Conservation (phyloP, 2,888 invertebrate species). For the Pheosia tremula region DNA sequence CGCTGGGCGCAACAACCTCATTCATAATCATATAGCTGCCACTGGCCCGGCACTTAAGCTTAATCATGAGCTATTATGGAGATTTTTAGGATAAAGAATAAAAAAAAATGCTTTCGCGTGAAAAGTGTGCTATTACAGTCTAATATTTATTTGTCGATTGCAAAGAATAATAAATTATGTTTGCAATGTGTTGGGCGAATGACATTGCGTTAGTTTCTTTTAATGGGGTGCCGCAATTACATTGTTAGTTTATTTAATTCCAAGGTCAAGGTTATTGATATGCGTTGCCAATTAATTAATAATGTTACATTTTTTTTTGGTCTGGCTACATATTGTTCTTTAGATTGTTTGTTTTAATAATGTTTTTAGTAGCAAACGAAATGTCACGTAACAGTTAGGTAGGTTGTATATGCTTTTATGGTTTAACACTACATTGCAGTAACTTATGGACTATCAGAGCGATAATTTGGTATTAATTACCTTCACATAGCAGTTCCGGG, state of each 20-base stretch:
- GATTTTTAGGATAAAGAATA: constrained; percentile 51
- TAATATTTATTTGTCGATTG: constrained; percentile 50
- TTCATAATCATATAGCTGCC: constrained; percentile 40
- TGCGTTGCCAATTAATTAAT: no score
- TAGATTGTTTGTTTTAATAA: no score
- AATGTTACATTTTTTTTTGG: no score
- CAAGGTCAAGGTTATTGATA: constrained; percentile 17
- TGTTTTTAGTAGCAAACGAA: no score
- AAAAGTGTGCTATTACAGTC: constrained; percentile 49
- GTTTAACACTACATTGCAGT: no score
- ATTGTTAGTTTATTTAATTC: not conserved
- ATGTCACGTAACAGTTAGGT: no score
- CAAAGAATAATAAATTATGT: constrained; percentile 42
- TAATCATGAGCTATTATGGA: constrained; percentile 60
- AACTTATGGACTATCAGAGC: constrained; percentile 37
- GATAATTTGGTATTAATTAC: constrained; percentile 56
- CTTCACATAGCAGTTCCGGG: constrained; percentile 39
- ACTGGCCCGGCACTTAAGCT: constrained; percentile 47
- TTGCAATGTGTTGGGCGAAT: constrained; percentile 31
- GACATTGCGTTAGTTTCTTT: constrained; percentile 11
- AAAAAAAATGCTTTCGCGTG: constrained; percentile 50
- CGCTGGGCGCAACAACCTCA: constrained; percentile 6
- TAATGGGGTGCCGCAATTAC: constrained; percentile 1
- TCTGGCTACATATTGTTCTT: no score
- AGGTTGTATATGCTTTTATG: no score